Conservation (phyloP, 2,888 invertebrate species). For the Allygus modestus region DNA sequence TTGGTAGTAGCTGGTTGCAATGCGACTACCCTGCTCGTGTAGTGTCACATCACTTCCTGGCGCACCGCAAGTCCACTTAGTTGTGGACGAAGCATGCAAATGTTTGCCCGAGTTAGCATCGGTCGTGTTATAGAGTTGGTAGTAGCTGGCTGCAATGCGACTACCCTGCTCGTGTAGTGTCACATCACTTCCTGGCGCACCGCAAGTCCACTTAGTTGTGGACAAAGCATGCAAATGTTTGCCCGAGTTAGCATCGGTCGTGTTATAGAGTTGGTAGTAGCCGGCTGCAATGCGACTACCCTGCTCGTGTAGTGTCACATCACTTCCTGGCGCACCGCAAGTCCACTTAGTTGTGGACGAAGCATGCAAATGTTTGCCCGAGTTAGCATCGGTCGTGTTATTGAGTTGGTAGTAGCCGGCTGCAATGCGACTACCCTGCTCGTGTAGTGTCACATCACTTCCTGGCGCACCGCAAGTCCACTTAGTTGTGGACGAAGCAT, state of each 20-base stretch:
- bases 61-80: no score
- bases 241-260: background rate
- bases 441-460: no score
- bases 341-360: background rate
- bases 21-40: background rate
- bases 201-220: no score
- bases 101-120: background rate
- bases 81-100: background rate
- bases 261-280: background rate
- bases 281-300: background rate
- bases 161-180: background rate
- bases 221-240: background rate
- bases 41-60: no score
- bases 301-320: background rate
- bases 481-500: background rate
- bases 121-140: background rate
- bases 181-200: no score
- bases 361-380: background rate
- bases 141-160: background rate
- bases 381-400: background rate
- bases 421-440: no score
- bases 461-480: no score
- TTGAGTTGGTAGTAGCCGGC: background rate
- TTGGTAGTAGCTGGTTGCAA: background rate
- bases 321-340: no score